phyloP scores from a whole-genome alignment of 2,113 vertebrate genomes.

The Barbus barbus region DNA sequence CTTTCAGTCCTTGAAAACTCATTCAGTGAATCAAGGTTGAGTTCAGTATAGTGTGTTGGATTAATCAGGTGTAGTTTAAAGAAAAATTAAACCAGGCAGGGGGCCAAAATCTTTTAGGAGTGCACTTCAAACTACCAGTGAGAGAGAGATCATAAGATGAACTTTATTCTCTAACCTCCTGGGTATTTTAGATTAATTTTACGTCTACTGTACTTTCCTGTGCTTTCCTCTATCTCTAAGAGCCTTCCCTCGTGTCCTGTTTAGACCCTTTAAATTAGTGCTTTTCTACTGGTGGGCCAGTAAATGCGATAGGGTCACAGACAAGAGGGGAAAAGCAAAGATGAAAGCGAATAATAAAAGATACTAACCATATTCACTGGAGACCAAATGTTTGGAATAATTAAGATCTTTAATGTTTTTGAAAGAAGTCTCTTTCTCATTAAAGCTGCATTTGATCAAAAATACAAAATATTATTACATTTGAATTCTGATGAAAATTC shows the following conservation, averaged over 20 bases:
- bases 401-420: no score
- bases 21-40: not conserved
- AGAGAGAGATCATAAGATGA: not conserved
- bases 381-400: no score
- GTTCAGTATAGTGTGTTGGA: not conserved
- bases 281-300: not conserved
- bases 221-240: not conserved
- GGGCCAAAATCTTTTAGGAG: slow-evolving; percentile 7
- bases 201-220: slow-evolving; percentile 9
- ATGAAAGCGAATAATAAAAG: not conserved
- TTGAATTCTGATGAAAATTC: no score
- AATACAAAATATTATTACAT: no score
- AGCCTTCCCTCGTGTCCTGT: not conserved
- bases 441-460: no score
- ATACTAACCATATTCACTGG: no score
- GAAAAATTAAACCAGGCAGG: slow-evolving; percentile 1
- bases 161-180: not conserved
- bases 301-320: not conserved
- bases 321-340: not conserved
- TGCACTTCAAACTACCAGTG: slow-evolving; percentile 9
- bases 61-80: not conserved
- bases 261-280: not conserved
- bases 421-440: no score
- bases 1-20: not conserved
- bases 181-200: slow-evolving; percentile 9